phyloP scores from a whole-genome alignment of 2,113 vertebrate species.

The Butorides virescens region DNA sequence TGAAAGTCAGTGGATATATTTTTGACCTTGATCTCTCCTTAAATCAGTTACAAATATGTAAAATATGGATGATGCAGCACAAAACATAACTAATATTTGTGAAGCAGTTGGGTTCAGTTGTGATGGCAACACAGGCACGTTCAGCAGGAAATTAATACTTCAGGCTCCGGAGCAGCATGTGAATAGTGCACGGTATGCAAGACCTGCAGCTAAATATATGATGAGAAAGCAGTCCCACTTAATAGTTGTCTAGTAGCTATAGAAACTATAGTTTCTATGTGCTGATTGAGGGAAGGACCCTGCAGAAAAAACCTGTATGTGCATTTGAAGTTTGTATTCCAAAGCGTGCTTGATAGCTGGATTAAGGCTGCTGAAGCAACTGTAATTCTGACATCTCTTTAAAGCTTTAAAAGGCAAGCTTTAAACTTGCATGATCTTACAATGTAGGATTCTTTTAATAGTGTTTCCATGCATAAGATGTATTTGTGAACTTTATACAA shows the following conservation, averaged over 20 bases:
- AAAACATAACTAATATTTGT: not conserved
- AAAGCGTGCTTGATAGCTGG: not conserved
- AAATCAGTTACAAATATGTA: not conserved
- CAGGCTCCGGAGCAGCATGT: not conserved
- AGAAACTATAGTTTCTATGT: not conserved
- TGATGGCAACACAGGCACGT: not conserved
- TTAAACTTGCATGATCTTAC: not conserved
- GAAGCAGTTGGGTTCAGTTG: not conserved
- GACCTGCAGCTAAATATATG: not conserved
- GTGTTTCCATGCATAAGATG: not conserved
- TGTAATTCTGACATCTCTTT: not conserved
- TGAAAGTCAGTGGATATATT: not conserved
- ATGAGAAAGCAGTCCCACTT: not conserved
- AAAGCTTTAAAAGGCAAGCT: not conserved
- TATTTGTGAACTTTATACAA: not conserved
- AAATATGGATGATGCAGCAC: not conserved
- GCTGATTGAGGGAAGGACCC: not conserved
- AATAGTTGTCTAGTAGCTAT: not conserved
- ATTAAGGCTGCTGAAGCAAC: not conserved
- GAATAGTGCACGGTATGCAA: not conserved
- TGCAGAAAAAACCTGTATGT: not conserved
- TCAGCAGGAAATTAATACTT: not conserved
- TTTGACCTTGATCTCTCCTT: not conserved
- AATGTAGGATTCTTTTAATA: not conserved
- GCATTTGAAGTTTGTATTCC: not conserved